These are phyloP conservation scores for Lagorchestes hirsutus DNA, from an alignment of 2,797 vertebrate genomes.

Conservation along the genomic window DNA sequence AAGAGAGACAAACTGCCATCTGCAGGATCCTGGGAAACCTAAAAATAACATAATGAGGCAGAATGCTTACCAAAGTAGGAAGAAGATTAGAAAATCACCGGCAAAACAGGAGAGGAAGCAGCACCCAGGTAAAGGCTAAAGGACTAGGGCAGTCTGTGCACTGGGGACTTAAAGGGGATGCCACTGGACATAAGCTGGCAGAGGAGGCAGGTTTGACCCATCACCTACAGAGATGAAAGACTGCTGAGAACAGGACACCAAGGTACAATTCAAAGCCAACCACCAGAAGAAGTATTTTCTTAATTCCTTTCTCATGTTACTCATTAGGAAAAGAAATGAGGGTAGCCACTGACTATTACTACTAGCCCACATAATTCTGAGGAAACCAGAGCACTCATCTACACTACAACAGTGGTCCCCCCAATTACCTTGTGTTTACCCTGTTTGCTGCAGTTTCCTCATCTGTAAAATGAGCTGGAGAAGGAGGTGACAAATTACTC, in stretches of 20 bases:
- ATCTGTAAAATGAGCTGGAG: background rate
- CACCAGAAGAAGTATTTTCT: background rate
- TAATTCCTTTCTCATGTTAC: background rate
- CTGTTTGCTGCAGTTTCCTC: background rate
- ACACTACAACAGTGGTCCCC: background rate
- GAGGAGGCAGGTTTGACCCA: background rate
- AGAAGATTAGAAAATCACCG: background rate
- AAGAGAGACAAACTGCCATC: background rate
- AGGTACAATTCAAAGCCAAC: background rate
- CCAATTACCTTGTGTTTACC: background rate
- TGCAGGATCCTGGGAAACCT: background rate
- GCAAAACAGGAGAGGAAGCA: background rate
- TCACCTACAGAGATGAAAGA: rapidly evolving
- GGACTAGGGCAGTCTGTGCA: background rate
- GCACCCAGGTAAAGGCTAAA: background rate
- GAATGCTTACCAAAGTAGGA: background rate
- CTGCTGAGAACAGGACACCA: background rate
- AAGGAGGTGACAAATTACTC: no score
- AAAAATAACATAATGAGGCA: background rate
- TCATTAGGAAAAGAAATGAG: background rate
- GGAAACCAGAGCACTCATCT: background rate
- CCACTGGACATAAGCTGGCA: background rate
- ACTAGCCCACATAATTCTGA: background rate
- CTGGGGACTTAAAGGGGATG: background rate
- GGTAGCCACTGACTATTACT: background rate